A percentile compares a stretch with the other conserved stretches of the same genome.
These are phyloP conservation scores for Mionectes macconnelli DNA, from an alignment of 2,113 vertebrate genomes.

Conservation along the genomic window DNA sequence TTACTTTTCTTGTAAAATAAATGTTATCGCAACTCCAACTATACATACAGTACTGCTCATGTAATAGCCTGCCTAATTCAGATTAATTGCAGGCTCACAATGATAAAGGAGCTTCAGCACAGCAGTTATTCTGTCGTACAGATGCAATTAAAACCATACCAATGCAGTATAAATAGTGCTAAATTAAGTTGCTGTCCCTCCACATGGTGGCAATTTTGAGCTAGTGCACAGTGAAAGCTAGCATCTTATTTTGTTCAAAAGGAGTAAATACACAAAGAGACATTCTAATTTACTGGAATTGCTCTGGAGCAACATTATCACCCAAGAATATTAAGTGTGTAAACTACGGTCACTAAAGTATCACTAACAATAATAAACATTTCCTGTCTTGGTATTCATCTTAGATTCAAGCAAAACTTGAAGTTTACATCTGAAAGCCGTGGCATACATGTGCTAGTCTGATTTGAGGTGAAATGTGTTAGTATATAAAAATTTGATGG, in stretches of 20 bases:
- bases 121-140: conserved; percentile 32
- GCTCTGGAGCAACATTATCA: background rate
- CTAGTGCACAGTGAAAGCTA: conserved; percentile 37
- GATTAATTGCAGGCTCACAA: conserved; percentile 49
- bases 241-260: conserved; percentile 16
- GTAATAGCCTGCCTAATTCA: conserved; percentile 61
- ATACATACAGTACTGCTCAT: background rate
- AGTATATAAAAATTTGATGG: background rate
- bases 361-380: conserved; percentile 1
- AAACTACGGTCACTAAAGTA: conserved; percentile 11
- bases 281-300: conserved; percentile 38
- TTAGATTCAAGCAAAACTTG: background rate
- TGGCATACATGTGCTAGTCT: background rate
- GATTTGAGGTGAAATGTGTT: background rate
- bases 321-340: background rate
- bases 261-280: conserved; percentile 16
- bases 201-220: conserved; percentile 78
- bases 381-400: conserved; percentile 1
- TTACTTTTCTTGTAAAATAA: background rate
- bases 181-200: conserved; percentile 52
- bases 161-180: conserved; percentile 12
- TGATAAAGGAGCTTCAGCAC: conserved; percentile 57
- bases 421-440: conserved; percentile 18
- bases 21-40: conserved; percentile 1
- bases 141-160: conserved; percentile 52